Conservation (phyloP, 2,888 invertebrate species). For the Melikaiella ostensackeni region DNA sequence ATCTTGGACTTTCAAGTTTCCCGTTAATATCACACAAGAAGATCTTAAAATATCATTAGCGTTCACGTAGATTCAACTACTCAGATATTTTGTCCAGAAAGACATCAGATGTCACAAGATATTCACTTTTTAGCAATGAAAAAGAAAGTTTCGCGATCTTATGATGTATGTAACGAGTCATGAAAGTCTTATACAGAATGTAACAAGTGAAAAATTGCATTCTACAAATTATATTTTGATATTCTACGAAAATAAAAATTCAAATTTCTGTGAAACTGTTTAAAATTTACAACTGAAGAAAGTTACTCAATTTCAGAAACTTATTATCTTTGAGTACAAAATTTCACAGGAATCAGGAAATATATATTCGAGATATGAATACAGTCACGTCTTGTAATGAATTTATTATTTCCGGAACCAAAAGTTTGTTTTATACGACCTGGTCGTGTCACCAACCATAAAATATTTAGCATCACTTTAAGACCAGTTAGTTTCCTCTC, state of each 20-base stretch:
- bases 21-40: background rate
- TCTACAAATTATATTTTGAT: background rate
- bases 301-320: too few relatives aligned
- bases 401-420: background rate
- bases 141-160: slow-evolving; percentile 60
- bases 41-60: background rate
- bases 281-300: background rate
- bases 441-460: background rate
- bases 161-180: slow-evolving; percentile 43
- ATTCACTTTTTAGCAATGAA: slow-evolving; percentile 48
- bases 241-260: background rate
- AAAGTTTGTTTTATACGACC: background rate
- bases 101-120: slow-evolving; percentile 46
- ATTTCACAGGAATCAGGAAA: background rate
- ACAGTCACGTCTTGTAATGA: background rate
- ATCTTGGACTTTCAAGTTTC: background rate
- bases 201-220: background rate
- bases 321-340: too few relatives aligned
- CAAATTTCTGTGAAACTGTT: background rate
- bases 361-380: background rate
- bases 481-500: background rate
- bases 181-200: background rate
- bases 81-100: background rate
- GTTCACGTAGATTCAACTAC: background rate
- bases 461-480: background rate